These are phyloP conservation scores for Luperina nickerlii DNA, from an alignment of 2,888 invertebrate species.

Conservation along the genomic window DNA sequence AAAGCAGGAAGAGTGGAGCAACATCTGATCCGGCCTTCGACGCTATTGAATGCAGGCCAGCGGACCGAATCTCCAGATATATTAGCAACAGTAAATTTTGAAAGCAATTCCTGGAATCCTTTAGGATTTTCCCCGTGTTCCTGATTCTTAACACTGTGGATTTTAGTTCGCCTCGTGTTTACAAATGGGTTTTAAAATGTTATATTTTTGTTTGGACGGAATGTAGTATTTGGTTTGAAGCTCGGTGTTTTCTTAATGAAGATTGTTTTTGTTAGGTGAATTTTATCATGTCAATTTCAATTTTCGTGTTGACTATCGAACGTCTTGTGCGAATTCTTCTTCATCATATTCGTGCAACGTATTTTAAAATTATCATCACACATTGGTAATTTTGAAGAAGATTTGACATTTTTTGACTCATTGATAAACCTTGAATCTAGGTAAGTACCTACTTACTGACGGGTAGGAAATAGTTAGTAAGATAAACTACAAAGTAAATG, in stretches of 20 bases:
- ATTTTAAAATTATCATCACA: not conserved
- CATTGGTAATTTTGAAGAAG: not conserved
- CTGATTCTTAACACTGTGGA: conserved; percentile 51
- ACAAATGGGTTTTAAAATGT: conserved; percentile 47
- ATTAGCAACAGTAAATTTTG: conserved; percentile 62
- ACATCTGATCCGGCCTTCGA: conserved; percentile 68
- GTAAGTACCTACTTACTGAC: no score
- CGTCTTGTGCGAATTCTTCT: not conserved
- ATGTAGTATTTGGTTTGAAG: not conserved
- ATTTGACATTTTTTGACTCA: not conserved
- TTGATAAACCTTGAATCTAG: not conserved
- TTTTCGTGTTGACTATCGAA: not conserved
- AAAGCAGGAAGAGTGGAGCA: conserved; percentile 65
- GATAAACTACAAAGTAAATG: not conserved
- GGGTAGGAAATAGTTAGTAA: no score
- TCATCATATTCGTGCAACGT: not conserved
- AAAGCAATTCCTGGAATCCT: conserved; percentile 63
- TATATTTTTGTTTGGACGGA: conserved; percentile 10
- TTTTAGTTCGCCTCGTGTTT: conserved; percentile 42
- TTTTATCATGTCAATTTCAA: not conserved
- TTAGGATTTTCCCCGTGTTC: conserved; percentile 58
- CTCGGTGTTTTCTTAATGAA: not conserved
- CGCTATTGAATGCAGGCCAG: conserved; percentile 64
- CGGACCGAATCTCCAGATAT: conserved; percentile 62
- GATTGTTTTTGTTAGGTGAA: conserved; percentile 4